Conservation (phyloP, 2,797 vertebrate genomes). For the Tokudaia tokunoshimensis region DNA sequence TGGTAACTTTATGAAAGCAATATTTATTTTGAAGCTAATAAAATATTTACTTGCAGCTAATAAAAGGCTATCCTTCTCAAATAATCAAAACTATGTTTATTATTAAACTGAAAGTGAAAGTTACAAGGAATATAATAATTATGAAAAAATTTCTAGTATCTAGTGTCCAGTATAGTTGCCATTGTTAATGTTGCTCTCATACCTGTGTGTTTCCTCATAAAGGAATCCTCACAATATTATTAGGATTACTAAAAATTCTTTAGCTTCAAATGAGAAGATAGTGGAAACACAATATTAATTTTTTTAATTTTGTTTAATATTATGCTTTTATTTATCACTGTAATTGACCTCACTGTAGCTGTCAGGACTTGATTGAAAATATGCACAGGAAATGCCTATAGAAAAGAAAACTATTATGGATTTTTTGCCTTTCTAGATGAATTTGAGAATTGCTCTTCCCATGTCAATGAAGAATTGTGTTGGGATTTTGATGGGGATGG, state of each 20-base stretch:
- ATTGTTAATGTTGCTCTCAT: not conserved
- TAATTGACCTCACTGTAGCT: not conserved
- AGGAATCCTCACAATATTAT: not conserved
- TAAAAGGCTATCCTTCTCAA: not conserved
- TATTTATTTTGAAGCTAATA: not conserved
- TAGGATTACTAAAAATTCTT: slow-evolving; percentile 48
- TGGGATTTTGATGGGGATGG: too few species aligned
- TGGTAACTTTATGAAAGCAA: not conserved
- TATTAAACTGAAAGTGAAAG: not conserved
- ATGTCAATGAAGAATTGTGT: too few species aligned
- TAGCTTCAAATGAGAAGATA: not conserved
- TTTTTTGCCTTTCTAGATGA: too few species aligned
- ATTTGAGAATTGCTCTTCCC: too few species aligned
- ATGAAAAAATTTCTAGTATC: not conserved
- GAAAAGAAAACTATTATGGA: not conserved
- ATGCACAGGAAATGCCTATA: not conserved
- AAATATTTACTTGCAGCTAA: not conserved
- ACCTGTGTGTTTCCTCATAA: not conserved
- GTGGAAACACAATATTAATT: not conserved
- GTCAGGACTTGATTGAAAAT: not conserved
- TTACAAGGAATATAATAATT: slow-evolving; percentile 14
- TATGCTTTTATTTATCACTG: not conserved
- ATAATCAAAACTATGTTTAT: not conserved
- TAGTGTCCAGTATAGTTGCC: not conserved
- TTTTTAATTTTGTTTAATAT: not conserved